These are phyloP conservation scores for Monomorium pharaonis DNA, from an alignment of 1,140 invertebrate genomes.

Conservation along the genomic window DNA sequence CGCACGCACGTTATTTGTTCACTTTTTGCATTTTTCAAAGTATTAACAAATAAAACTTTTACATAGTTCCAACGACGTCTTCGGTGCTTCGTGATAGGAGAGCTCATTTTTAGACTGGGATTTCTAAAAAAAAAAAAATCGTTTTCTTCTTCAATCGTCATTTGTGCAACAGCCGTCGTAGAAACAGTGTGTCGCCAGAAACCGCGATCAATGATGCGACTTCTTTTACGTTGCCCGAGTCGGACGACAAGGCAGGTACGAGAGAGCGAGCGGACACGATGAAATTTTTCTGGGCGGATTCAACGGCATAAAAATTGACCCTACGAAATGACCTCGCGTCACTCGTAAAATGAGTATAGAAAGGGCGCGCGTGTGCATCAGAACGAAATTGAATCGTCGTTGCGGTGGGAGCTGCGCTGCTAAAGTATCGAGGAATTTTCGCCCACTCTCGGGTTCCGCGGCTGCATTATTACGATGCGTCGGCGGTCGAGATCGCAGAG, in stretches of 20 bases:
- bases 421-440: slow-evolving; percentile 52
- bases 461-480: slow-evolving; percentile 16
- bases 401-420: neutral
- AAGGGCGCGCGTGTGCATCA: slow-evolving; percentile 33
- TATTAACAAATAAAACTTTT: neutral
- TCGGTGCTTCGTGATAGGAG: neutral
- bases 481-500: neutral
- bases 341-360: slow-evolving; percentile 50
- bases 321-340: slow-evolving; percentile 16
- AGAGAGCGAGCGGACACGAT: neutral
- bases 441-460: neutral
- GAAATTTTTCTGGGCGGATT: slow-evolving; percentile 27
- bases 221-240: neutral
- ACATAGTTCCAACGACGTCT: neutral
- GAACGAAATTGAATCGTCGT: slow-evolving; percentile 32
- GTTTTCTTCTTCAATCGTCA: neutral
- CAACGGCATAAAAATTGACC: slow-evolving; percentile 39
- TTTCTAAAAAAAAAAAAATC: neutral
- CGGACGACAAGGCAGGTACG: neutral
- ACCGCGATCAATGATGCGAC: slow-evolving; percentile 30
- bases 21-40: neutral
- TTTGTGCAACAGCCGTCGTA: neutral
- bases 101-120: neutral
- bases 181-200: slow-evolving; percentile 4
- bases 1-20: neutral